A percentile compares a stretch with the other conserved stretches of the same genome.
Evolutionary conservation across 2,888 invertebrate species (phyloP).

Genomic region (Nebria brevicollis): DNA sequence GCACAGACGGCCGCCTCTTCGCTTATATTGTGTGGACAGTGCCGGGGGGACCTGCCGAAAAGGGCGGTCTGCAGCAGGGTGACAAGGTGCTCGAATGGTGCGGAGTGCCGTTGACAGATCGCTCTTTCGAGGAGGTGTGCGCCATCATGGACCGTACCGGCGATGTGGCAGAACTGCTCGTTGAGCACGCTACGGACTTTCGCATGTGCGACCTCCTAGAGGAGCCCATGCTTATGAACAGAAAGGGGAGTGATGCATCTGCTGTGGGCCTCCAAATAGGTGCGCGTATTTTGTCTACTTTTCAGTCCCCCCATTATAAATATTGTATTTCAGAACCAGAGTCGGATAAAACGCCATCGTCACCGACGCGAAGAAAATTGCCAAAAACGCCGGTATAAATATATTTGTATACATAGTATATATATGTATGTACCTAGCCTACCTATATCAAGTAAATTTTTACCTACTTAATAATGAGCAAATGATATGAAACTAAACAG

Average conservation of each 20-base stretch:
- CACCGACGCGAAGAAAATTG: constrained; percentile 92
- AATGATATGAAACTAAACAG: constrained; percentile 32
- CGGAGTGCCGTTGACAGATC: constrained; percentile 87
- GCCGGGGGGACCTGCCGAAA: constrained; percentile 90
- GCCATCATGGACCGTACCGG: constrained; percentile 89
- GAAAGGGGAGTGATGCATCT: constrained; percentile 63
- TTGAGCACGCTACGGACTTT: constrained; percentile 83
- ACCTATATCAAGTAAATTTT: too few species aligned
- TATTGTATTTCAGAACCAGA: constrained; percentile 77
- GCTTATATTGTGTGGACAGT: constrained; percentile 94
- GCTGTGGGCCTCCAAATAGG: constrained; percentile 72
- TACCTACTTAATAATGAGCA: too few species aligned
- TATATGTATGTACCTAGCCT: neutral
- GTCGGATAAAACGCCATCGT: constrained; percentile 84
- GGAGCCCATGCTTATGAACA: constrained; percentile 67
- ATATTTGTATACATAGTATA: constrained; percentile 66
- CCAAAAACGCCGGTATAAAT: constrained; percentile 97
- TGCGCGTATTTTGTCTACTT: constrained; percentile 54
- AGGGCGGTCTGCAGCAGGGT: constrained; percentile 87
- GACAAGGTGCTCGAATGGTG: constrained; percentile 94
- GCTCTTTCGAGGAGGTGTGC: constrained; percentile 93
- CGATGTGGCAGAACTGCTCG: constrained; percentile 85
- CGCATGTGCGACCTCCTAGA: constrained; percentile 76
- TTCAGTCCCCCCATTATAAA: neutral
- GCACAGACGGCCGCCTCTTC: constrained; percentile 85